Conservation (phyloP, 2,113 vertebrate genomes). For the Notechis scutatus region DNA sequence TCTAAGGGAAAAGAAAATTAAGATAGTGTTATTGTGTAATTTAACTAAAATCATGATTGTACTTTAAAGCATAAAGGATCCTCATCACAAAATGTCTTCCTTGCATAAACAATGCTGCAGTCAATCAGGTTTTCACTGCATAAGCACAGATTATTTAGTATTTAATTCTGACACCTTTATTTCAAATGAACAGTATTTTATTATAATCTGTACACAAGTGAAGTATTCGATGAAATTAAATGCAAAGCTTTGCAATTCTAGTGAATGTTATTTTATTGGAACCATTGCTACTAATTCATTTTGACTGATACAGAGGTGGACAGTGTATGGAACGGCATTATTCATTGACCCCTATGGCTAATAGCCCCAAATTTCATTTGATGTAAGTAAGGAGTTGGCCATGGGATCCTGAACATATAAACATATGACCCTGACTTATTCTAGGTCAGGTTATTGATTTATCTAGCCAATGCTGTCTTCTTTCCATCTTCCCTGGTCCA, state of each 20-base stretch:
- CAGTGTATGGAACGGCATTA: background rate
- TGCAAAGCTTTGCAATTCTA: background rate
- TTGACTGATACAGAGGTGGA: slow-evolving; percentile 1
- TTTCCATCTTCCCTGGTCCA: background rate
- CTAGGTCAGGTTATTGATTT: background rate
- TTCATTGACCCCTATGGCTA: background rate
- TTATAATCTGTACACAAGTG: slow-evolving; percentile 44
- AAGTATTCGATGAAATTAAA: slow-evolving; percentile 48
- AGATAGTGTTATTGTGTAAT: background rate
- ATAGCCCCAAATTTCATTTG: slow-evolving; percentile 2
- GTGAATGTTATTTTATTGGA: slow-evolving; percentile 5
- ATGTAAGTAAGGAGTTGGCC: slow-evolving; percentile 1
- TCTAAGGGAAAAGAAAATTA: slow-evolving; percentile 8
- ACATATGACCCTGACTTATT: background rate
- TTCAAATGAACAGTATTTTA: slow-evolving; percentile 28
- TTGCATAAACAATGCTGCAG: background rate
- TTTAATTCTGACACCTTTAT: slow-evolving; percentile 14
- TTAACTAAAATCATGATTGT: slow-evolving; percentile 18
- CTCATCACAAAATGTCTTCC: background rate
- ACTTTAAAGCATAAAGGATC: slow-evolving; percentile 23
- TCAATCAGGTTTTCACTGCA: background rate
- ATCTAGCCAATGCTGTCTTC: background rate
- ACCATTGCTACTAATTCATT: slow-evolving; percentile 10
- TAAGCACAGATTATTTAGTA: slow-evolving; percentile 11
- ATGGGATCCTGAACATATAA: background rate